Base-by-base conservation (phyloP, 1,140 invertebrate species). In the Drosophila kanapiae region DNA sequence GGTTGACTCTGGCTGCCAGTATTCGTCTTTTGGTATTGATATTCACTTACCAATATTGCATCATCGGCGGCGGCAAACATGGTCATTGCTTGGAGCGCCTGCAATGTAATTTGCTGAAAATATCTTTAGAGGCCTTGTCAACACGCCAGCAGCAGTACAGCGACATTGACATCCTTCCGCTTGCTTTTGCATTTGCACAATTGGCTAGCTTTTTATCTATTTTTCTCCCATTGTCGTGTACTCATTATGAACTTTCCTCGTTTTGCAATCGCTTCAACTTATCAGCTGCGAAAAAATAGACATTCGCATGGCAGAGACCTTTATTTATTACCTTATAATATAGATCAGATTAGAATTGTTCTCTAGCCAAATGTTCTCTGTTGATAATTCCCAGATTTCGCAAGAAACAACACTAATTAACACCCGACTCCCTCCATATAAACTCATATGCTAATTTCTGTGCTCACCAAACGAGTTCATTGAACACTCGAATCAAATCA, bases 21-120 rank as follows among this genome's bases (percentile, higher is more conserved):
- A 56, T 45, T 54, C 68, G 33, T 42, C 27, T 70, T 37, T 59
- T 37, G 11, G 18, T 60, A 49, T 60, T 43, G 70, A 16, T 51
- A 72, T 37, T 59, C 68, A 72, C 53, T 60, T 72, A 60, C 43
- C 45, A 27, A 72, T 54, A 72, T 74, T 74, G 70, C 70, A 72
- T 60, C 45, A 72, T 35, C 65, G 35, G 60, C 37, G 40, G 54
- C 56, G 27, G 47, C 60, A 51, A 69, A 69, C 38, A 33, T 62
- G 63, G 63, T 31, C 63, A 68, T 11, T 13, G 42, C 9, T 23
- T 49, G 33, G 16, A 56, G 13, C 45, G 29, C 29, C 48, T 7
- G 48, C 48, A 18, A 29, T 72, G 69, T 67, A 72, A 71, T 58
- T 58, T 70, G 67, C 29, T 72, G 67, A 29, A 42, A 49, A 27